Evolutionary conservation across 2,797 vertebrate species (phyloP).

Genomic region (Hapalemur alaotrensis): DNA sequence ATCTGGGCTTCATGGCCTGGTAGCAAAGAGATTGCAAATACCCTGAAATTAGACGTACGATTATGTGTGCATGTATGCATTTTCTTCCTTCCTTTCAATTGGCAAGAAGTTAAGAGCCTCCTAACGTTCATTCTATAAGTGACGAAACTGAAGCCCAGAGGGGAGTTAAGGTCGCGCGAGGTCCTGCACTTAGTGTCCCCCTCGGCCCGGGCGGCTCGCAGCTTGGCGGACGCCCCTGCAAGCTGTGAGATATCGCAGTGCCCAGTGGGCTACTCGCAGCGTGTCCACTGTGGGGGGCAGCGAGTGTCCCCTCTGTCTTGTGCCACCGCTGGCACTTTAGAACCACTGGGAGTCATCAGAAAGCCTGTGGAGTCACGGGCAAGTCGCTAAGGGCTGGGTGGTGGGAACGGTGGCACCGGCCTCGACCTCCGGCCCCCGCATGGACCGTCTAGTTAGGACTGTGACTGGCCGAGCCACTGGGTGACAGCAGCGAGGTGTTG

Average conservation of each 20-base stretch:
- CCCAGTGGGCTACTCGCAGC: rapidly evolving
- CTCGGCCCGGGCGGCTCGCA: neutral
- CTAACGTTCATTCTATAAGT: neutral
- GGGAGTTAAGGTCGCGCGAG: neutral
- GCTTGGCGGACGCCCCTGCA: rapidly evolving
- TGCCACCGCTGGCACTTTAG: neutral
- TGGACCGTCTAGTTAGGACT: neutral
- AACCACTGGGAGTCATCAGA: neutral
- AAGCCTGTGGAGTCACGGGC: neutral
- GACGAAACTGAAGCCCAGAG: neutral
- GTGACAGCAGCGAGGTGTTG: neutral
- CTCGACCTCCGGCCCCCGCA: neutral
- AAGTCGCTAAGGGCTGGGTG: neutral
- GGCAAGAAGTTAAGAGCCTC: neutral
- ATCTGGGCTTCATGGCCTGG: neutral
- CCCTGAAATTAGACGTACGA: neutral
- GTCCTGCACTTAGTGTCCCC: neutral
- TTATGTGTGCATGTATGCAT: neutral
- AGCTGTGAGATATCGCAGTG: rapidly evolving
- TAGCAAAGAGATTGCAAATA: no score
- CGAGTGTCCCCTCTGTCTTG: neutral
- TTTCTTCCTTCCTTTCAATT: neutral
- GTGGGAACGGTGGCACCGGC: no score
- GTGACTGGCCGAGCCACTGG: neutral
- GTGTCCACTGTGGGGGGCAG: neutral